A percentile compares a stretch with the other conserved stretches of the same genome.
These are phyloP conservation scores for Bombyx mandarina DNA, from an alignment of 1,140 invertebrate species.

Conservation along the genomic window DNA sequence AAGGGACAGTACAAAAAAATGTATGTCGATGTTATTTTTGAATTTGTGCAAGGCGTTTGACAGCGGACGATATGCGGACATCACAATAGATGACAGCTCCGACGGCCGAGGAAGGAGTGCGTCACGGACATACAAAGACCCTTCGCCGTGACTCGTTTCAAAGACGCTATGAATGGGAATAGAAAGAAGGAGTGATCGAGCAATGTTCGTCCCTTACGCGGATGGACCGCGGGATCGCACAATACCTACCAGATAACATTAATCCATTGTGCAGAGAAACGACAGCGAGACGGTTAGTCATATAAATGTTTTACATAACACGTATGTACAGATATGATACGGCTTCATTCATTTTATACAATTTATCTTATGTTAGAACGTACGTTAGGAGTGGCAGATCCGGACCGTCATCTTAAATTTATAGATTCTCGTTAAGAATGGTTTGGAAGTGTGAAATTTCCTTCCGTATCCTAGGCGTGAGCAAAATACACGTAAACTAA, in stretches of 20 bases:
- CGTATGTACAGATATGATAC: not conserved
- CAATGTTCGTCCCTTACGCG: conserved; percentile 17
- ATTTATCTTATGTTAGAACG: too few species aligned
- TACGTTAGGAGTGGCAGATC: too few species aligned
- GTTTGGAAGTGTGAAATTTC: too few species aligned
- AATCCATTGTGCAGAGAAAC: conserved; percentile 26
- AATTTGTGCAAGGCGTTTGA: conserved; percentile 69
- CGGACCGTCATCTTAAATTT: too few species aligned
- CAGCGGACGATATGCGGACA: conserved; percentile 47
- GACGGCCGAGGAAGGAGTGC: conserved; percentile 34
- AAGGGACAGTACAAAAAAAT: conserved; percentile 50
- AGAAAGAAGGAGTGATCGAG: conserved; percentile 62
- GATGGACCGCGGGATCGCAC: conserved; percentile 11
- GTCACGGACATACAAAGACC: conserved; percentile 33
- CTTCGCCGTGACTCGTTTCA: conserved; percentile 36
- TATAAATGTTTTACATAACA: conserved; percentile 21
- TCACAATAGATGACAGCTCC: conserved; percentile 61
- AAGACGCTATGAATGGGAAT: conserved; percentile 60
- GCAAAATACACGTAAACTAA: too few species aligned
- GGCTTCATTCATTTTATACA: too few species aligned
- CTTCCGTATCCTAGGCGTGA: too few species aligned
- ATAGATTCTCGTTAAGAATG: too few species aligned
- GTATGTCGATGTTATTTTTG: conserved; percentile 63
- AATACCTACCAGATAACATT: conserved; percentile 23
- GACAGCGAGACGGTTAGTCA: conserved; percentile 16